Base-by-base conservation (phyloP, 2,888 invertebrate genomes). In the Lysandra bellargus region DNA sequence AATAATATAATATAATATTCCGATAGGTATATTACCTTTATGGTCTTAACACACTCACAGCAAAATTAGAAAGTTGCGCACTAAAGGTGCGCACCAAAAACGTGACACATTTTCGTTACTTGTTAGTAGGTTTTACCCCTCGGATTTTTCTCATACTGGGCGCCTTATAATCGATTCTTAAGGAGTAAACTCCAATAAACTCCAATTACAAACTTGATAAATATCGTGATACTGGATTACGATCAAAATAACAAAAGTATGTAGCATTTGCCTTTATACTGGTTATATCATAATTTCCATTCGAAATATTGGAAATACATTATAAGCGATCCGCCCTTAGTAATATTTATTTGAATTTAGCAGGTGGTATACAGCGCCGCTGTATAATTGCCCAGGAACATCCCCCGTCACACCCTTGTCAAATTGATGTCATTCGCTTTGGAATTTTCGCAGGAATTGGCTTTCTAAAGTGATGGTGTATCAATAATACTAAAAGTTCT, bases 401-500 rank as follows among this genome's bases (percentile, higher is more conserved):
- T 81, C 87, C 90, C 88, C 80, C 85, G 91, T 92, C 92, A 87
- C 84, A 92, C 92, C 92, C 92, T 88, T 84, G 88, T 92, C 92
- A 92, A 84, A 83, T 83, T 81, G 84, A 83, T 85, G 85, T 87
- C 88, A 87, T 87, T 87, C 76, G 87, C 87, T 86, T 85, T 84
- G 86, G 88, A 90, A 91, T 89, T 90, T 84, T 83, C 80, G 60
- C 79, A 82, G 81, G 81, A 82, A 84, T 85, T 83, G 82, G 82
- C 84, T 82, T 83, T 82, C 81, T 79, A 81, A 82, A 86, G 85
- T 84, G 53, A 76, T 72, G 73, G 61, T 78, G 74, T 40, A 76
- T 80, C 80, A 80, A 80, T 80, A 61, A 78, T 33, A 33, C 57
- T 76, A 76, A 76, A 75, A 80, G 69, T 57, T 77, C 60, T 60